These are phyloP conservation scores for Epistrophella euchroma DNA, from an alignment of 2,888 invertebrate species.

Conservation along the genomic window DNA sequence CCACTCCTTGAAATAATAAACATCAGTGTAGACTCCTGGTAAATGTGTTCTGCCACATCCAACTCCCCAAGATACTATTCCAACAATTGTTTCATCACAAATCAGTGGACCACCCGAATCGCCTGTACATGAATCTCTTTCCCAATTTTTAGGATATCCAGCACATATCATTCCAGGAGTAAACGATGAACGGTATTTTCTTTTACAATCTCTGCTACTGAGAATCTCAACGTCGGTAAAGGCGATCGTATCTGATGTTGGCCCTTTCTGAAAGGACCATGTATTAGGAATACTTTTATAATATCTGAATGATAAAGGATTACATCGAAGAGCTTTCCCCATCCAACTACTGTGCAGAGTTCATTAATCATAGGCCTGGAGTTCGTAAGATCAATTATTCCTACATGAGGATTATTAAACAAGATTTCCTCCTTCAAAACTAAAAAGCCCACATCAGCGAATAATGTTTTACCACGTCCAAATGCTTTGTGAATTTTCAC, in stretches of 20 bases:
- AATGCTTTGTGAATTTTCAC: not conserved
- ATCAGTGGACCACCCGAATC: slow-evolving; percentile 64
- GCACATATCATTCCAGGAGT: slow-evolving; percentile 51
- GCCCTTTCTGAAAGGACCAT: slow-evolving; percentile 36
- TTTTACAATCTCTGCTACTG: not conserved
- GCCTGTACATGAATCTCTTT: slow-evolving; percentile 37
- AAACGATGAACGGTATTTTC: not conserved
- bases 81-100: slow-evolving; percentile 33
- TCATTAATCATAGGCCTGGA: not conserved
- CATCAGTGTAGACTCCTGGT: slow-evolving; percentile 57
- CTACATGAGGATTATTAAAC: slow-evolving; percentile 4
- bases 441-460: slow-evolving; percentile 35
- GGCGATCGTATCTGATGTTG: slow-evolving; percentile 1
- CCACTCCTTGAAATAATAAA: slow-evolving; percentile 40
- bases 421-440: slow-evolving; percentile 32
- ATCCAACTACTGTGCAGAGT: slow-evolving; percentile 39
- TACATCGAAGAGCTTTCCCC: slow-evolving; percentile 57
- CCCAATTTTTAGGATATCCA: slow-evolving; percentile 9
- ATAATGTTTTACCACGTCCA: not conserved
- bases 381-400: slow-evolving; percentile 2
- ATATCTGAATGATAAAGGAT: not conserved
- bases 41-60: slow-evolving; percentile 13
- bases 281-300: not conserved
- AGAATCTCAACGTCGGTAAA: slow-evolving; percentile 25
- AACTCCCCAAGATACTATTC: slow-evolving; percentile 56